These are phyloP conservation scores for Drosophila cognata DNA, from an alignment of 2,888 invertebrate genomes.

Conservation along the genomic window DNA sequence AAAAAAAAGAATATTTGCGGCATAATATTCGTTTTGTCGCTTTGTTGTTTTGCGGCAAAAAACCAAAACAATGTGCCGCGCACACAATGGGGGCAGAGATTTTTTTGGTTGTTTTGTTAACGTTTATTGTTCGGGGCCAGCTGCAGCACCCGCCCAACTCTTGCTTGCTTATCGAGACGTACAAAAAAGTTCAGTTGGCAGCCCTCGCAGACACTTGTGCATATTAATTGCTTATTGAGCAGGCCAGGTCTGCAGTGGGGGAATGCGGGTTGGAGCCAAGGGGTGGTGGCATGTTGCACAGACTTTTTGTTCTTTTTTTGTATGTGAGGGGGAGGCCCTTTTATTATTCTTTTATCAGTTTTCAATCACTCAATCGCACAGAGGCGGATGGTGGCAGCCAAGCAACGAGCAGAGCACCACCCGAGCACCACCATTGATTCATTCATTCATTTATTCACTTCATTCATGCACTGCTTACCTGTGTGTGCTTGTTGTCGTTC, in stretches of 20 bases:
- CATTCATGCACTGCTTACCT: conserved; percentile 72
- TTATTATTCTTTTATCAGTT: conserved; percentile 75
- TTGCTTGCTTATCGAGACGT: conserved; percentile 42
- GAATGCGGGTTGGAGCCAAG: background rate
- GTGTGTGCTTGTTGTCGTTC: conserved; percentile 49
- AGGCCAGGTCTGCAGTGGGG: conserved; percentile 21
- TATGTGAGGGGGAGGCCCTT: conserved; percentile 14
- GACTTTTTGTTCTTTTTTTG: background rate
- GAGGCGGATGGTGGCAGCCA: conserved; percentile 1
- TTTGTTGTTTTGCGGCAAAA: conserved; percentile 12
- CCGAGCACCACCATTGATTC: conserved; percentile 49
- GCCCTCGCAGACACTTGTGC: conserved; percentile 76
- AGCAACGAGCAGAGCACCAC: background rate
- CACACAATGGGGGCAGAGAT: conserved; percentile 39
- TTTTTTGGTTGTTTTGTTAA: conserved; percentile 39
- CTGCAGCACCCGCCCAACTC: conserved; percentile 5
- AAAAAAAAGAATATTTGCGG: conserved; percentile 64
- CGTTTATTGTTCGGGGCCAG: conserved; percentile 43
- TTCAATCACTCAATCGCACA: conserved; percentile 70
- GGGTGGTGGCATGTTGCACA: background rate
- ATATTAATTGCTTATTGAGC: conserved; percentile 82
- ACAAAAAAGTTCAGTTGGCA: conserved; percentile 48
- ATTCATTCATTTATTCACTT: conserved; percentile 75
- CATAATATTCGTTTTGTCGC: conserved; percentile 17
- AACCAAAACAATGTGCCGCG: conserved; percentile 6